phyloP scores from a whole-genome alignment of 2,113 vertebrate species.

The Indicator indicator region DNA sequence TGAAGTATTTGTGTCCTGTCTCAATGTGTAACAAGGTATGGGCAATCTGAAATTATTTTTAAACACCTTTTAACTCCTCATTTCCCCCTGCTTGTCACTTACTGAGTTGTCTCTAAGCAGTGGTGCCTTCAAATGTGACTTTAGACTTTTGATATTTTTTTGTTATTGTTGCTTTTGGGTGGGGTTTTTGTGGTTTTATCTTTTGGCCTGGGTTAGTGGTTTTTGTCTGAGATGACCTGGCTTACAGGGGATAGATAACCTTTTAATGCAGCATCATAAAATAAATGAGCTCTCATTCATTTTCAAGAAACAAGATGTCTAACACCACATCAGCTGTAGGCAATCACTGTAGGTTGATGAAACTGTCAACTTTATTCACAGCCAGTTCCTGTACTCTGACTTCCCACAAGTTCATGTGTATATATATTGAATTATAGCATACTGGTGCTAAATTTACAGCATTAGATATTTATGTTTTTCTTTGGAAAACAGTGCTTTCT shows the following conservation, averaged over 20 bases:
- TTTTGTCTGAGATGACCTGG: neutral
- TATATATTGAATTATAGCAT: conserved; percentile 3
- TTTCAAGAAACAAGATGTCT: neutral
- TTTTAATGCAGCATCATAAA: neutral
- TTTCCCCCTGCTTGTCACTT: neutral
- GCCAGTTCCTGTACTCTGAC: neutral
- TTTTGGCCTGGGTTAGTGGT: fast-evolving
- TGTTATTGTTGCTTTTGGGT: neutral
- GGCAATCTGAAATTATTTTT: neutral
- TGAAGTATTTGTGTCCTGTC: neutral
- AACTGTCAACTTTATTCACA: conserved; percentile 38
- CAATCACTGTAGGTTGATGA: neutral
- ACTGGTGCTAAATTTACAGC: conserved; percentile 35
- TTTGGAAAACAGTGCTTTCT: conserved; percentile 33
- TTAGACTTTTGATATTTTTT: neutral
- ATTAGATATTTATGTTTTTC: neutral
- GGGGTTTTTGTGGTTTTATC: neutral
- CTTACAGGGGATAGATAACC: neutral
- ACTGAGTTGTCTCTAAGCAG: neutral
- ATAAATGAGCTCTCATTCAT: neutral
- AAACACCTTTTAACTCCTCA: neutral
- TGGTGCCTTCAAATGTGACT: neutral
- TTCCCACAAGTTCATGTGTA: neutral
- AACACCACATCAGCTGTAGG: neutral
- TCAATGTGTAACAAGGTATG: neutral